These are phyloP conservation scores for Alviniconcha marisindica DNA, from an alignment of 1,140 invertebrate species.

Conservation along the genomic window DNA sequence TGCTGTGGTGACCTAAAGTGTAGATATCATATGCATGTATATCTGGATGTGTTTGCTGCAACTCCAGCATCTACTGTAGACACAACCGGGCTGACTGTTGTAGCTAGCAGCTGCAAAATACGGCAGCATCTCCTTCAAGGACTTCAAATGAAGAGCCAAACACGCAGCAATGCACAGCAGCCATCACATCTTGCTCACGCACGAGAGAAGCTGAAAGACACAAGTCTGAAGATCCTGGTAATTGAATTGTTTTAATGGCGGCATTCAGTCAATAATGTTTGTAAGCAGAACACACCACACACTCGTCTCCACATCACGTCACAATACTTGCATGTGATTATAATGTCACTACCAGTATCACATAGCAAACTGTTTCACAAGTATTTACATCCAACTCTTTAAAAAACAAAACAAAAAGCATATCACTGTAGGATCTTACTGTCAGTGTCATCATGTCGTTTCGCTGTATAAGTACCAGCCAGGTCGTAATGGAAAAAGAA, in stretches of 20 bases:
- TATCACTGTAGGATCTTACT: background rate
- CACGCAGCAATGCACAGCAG: background rate
- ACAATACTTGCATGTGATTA: no score
- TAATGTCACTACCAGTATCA: conserved; percentile 13
- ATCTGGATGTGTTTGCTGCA: no score
- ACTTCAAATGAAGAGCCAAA: background rate
- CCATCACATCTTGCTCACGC: background rate
- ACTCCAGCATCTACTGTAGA: no score
- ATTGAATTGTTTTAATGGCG: conserved; percentile 8
- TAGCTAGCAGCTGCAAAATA: background rate
- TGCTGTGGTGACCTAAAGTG: no score
- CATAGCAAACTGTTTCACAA: background rate
- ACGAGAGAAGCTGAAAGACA: background rate
- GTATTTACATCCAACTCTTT: background rate
- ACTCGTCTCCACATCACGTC: background rate
- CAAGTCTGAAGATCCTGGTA: background rate
- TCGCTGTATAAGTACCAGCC: background rate
- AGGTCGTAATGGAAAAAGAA: background rate
- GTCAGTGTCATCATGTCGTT: background rate
- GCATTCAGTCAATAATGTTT: background rate
- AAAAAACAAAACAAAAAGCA: background rate
- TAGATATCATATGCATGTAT: no score
- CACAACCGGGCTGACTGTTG: background rate
- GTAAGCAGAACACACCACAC: conserved; percentile 3
- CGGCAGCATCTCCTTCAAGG: background rate